phyloP scores from a whole-genome alignment of 2,888 invertebrate genomes.

The Harpalus rufipes region DNA sequence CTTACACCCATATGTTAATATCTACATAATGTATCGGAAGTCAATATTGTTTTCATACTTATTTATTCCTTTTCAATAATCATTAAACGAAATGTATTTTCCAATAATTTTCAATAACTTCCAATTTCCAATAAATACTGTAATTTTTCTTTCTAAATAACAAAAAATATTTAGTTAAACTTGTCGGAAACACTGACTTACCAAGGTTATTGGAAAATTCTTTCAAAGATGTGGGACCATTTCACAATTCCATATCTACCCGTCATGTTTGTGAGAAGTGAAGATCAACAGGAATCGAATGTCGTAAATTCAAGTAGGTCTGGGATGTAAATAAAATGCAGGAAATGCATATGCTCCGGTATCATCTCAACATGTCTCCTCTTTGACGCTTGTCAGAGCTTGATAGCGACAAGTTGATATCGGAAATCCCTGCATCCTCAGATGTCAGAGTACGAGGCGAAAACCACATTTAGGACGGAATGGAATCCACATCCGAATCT shows the following conservation, averaged over 20 bases:
- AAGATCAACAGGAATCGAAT: slow-evolving; percentile 36
- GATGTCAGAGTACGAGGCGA: slow-evolving; percentile 7
- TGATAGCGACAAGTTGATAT: slow-evolving; percentile 47
- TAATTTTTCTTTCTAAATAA: too few relatives aligned
- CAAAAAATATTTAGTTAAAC: too few relatives aligned
- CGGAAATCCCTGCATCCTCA: slow-evolving; percentile 35
- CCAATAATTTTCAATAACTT: too few relatives aligned
- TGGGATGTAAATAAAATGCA: slow-evolving; percentile 38
- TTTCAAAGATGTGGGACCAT: too few relatives aligned
- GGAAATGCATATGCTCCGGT: slow-evolving; percentile 32
- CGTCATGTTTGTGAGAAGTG: not conserved
- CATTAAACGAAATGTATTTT: too few relatives aligned
- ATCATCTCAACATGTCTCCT: slow-evolving; percentile 23
- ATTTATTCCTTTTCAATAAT: too few relatives aligned
- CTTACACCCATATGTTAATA: too few relatives aligned
- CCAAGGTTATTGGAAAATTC: too few relatives aligned
- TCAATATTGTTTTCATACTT: too few relatives aligned
- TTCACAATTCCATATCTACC: not conserved
- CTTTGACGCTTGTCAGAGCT: slow-evolving; percentile 45
- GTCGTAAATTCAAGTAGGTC: slow-evolving; percentile 29
- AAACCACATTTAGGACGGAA: slow-evolving; percentile 36
- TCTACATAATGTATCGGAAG: too few relatives aligned
- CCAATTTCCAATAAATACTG: too few relatives aligned
- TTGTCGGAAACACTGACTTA: too few relatives aligned
- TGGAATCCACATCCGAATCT: slow-evolving; percentile 43